Percentiles rank a stretch among this genome's conserved stretches.
These are phyloP conservation scores for Panagrolaimus sp. DNA, from an alignment of 1,140 invertebrate genomes.

Conservation along the genomic window DNA sequence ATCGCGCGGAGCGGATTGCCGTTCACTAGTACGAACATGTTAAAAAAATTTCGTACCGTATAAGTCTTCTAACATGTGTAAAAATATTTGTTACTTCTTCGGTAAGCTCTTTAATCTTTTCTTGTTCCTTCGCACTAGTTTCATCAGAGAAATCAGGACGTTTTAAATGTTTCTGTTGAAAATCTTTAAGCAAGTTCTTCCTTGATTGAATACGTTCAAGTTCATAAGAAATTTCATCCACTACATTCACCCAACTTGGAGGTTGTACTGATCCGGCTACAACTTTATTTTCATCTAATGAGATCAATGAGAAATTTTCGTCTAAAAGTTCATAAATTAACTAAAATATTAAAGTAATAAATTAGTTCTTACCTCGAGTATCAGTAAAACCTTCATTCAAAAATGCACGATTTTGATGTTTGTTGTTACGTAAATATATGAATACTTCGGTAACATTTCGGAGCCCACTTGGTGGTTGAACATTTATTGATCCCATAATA, in stretches of 20 bases:
- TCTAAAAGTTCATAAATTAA: constrained; percentile 20
- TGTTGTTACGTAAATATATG: constrained; percentile 42
- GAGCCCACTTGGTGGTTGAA: constrained; percentile 38
- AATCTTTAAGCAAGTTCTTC: constrained; percentile 26
- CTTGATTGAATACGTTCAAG: constrained; percentile 45
- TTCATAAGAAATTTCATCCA: constrained; percentile 48
- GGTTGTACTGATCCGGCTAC: constrained; percentile 18
- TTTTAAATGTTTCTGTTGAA: constrained; percentile 44
- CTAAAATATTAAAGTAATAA: background rate
- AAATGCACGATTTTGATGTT: constrained; percentile 23
- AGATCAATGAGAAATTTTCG: constrained; percentile 34
- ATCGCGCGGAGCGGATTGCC: background rate
- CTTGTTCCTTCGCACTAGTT: constrained; percentile 24
- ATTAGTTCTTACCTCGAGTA: constrained; percentile 8
- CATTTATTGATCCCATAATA: constrained; percentile 37
- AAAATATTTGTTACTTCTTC: constrained; percentile 45
- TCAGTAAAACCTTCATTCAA: background rate
- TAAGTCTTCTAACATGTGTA: constrained; percentile 35
- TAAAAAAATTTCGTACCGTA: constrained; percentile 22
- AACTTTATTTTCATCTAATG: constrained; percentile 35
- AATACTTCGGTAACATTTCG: constrained; percentile 45
- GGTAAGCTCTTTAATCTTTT: constrained; percentile 43
- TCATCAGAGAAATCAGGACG: constrained; percentile 42
- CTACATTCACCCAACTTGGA: constrained; percentile 43
- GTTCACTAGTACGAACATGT: no score